Base-by-base conservation (phyloP, 2,888 invertebrate genomes). In the Alviniconcha strummeri region DNA sequence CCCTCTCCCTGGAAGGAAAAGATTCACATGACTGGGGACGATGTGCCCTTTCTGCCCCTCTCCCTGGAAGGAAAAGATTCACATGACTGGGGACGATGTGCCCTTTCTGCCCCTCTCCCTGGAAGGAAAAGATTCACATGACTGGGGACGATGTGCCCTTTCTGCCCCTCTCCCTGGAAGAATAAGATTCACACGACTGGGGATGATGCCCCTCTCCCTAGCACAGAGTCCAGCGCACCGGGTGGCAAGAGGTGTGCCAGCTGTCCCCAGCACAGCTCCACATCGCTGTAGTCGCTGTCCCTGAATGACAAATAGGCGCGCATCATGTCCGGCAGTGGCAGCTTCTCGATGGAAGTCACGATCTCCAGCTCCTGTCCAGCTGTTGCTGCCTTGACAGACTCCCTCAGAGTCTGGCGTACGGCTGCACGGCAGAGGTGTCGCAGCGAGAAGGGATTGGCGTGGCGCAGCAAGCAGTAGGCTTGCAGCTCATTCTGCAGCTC, bases 401-500 rank as follows among this genome's bases (percentile, higher is more conserved):
- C n/a, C 11, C 3, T n/a, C 54, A 82, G 69, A 13, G 15, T 11
- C 0, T 17, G 4, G 15, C 82, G 82, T 3, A 77, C 17, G 13
- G 56, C 19, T 0, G 19, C 56, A 11, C 77, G 60, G 17, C 64
- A 11, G 4, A 82, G 67, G 8, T 82, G 55, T 54, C 76, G 67
- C 8, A 82, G 69, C 1, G 82, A 55, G 52, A 52, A 55, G 0
- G 82, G 64, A 36, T 64, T 77, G 76, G 76, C 75, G 11, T 56
- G 19, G 36, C 77, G 76, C 6, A 76, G 76, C 69, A 85, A 54
- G 78, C 85, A 72, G 19, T 82, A 84, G 54, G 82, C 76, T 71
- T 88, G 86, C 9, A 87, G 85, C 11, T 75, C 67, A 57, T 87
- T 84, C 72, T 88, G 90, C 9, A 82, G 86, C 0, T 55, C 76